Base-by-base conservation (phyloP, 64 coral and sea anemone species). In the Montipora capricornis region DNA sequence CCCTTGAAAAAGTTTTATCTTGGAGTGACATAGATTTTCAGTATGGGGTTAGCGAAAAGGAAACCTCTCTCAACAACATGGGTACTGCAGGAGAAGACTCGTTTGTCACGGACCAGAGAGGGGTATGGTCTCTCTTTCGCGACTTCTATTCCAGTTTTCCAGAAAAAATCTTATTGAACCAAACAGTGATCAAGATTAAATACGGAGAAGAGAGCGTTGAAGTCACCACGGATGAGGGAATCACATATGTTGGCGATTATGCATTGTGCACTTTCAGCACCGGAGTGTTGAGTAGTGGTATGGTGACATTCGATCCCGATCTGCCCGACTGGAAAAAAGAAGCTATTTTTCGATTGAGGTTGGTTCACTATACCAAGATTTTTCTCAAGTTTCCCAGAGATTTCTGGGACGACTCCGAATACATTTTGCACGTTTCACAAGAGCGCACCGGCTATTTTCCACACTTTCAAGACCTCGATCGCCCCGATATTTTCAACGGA, bases 251-350 rank as follows among this genome's bases (percentile, higher is more conserved):
- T 53, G 95, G 87, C 58, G 87, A 96, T 15, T 93, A 96, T 81
- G 87, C 75, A 51, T 29, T 96, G 11, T 96, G 95, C 69, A 96
- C 95, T 10, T 96, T 96, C 76, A 96, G 95, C 47, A 90, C 87
- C 5, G 95, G 91, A 6, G 95, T 96, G 11, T 29, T 96, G 57
- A 75, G 62, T 1, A 90, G 86, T 52, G 62, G 80, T 13, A 17
- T 52, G 17, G 95, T 96, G 8, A 74, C 16, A 12, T 96, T 96
- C 79, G 87, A 87, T 0, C 95, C 95, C 5, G 60, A 87, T 11
- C 79, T 96, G 16, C 91, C 95, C 4, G 73, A 68, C 4, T 96
- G 95, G 95, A 96, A 96, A 64, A 96, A 83, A 71, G 95, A 85
- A 87, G 80, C 91, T 19, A 89, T 96, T n/a, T 87, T 49, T 55